Evolutionary conservation across 2,113 vertebrate species (phyloP), one percentile per base, ranked within the genome.

Genomic region (Enhydra lutris): DNA sequence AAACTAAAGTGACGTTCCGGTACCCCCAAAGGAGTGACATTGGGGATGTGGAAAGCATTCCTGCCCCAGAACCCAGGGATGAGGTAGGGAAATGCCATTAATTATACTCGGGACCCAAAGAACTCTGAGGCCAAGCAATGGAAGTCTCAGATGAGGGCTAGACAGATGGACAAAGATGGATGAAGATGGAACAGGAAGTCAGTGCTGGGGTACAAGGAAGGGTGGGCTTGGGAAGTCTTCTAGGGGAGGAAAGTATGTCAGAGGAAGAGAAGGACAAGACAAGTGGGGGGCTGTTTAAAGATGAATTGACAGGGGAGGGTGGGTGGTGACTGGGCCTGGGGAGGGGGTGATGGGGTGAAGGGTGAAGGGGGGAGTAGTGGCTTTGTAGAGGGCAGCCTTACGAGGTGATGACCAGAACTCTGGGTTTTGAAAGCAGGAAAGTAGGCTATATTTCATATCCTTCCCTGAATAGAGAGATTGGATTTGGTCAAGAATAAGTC

Each of bases 401-500:
- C 0, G 6, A 92, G 84, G 76, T 50, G 78, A 85, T 73, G 87
- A 13, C 59, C 69, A 74, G 87, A 95, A 71, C 47, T 31, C 89
- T 73, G 63, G 74, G 15, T 78, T 86, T 91, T 73, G 85, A 74
- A 10, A 85, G 50, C 71, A 91, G 59, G 71, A 73, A 82, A 95
- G 26, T 73, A 82, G 65, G 45, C 90, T 94, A 67, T 97, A 95
- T 96, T 97, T 97, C 76, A 94, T 95, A 94, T 65, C 59, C 81
- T 98, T 96, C 86, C 85, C 92, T 95, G 90, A 97, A 81, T 17
- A 63, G 45, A 74, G 7, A 94, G 97, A 93, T 78, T 92, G 96
- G 82, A 97, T 96, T 95, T 96, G 97, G 97, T 96, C 95, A 90
- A 93, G 80, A 92, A 21, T 63, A 84, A 89, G 91, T 97, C 97